Evolutionary conservation across 2,888 invertebrate genomes (phyloP).

Genomic region (Nysson spinosus): DNA sequence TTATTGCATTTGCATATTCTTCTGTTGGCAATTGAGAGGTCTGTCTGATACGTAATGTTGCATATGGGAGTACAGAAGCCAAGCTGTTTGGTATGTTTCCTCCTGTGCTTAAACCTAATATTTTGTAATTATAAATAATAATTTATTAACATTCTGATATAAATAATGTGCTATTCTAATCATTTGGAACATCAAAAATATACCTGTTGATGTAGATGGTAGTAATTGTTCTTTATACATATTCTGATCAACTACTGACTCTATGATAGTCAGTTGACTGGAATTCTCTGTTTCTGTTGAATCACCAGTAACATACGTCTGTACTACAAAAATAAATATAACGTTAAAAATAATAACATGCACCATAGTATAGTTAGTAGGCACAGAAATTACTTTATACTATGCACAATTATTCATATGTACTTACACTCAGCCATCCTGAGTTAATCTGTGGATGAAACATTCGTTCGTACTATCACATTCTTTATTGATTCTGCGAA

Average conservation of each 20-base stretch:
- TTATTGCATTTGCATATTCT: conserved; percentile 81
- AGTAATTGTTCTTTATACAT: conserved; percentile 15
- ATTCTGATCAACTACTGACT: background rate
- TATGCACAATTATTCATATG: background rate
- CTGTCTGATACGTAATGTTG: conserved; percentile 24
- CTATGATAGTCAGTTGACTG: background rate
- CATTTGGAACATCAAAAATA: background rate
- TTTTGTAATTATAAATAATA: too few species aligned
- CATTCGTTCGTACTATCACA: background rate
- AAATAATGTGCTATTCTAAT: too few species aligned
- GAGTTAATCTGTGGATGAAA: background rate
- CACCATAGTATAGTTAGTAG: too few species aligned
- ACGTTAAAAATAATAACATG: too few species aligned
- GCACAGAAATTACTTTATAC: too few species aligned
- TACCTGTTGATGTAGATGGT: conserved; percentile 4
- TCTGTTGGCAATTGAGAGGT: conserved; percentile 64
- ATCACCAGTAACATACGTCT: background rate
- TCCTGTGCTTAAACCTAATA: too few species aligned
- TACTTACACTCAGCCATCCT: conserved; percentile 5
- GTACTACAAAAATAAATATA: background rate
- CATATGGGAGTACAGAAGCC: conserved; percentile 28
- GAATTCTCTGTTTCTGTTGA: background rate
- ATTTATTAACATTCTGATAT: background rate
- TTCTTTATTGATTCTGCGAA: background rate
- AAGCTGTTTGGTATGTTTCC: background rate